These are phyloP conservation scores for Nephrotoma guestfalica DNA, from an alignment of 2,888 invertebrate genomes.

Conservation along the genomic window DNA sequence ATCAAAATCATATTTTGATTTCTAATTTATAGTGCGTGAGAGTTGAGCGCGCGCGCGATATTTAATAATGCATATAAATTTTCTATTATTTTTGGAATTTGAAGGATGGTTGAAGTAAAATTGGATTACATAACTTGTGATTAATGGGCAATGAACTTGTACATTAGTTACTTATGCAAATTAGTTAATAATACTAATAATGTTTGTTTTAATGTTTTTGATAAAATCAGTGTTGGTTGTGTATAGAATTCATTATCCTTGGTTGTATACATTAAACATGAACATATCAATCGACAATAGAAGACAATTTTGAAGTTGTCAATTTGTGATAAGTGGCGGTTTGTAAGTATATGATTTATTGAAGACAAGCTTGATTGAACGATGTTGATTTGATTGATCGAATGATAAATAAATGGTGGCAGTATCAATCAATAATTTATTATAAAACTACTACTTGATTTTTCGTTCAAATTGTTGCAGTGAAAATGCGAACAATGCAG, in stretches of 20 bases:
- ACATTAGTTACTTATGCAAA: not conserved
- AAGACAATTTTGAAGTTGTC: not conserved
- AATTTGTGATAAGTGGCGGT: not conserved
- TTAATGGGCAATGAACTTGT: not conserved
- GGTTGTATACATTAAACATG: not conserved
- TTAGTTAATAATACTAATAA: not conserved
- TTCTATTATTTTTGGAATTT: not conserved
- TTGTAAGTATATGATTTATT: not conserved
- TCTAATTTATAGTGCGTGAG: not conserved
- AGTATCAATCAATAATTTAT: no score
- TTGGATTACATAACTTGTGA: not conserved
- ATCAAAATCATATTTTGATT: not conserved
- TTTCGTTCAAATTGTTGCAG: no score
- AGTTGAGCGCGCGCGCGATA: not conserved
- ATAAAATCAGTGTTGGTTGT: not conserved
- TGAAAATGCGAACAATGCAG: no score
- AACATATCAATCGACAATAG: not conserved
- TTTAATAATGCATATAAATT: not conserved
- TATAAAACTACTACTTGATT: no score
- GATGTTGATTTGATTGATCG: not conserved
- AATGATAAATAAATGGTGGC: no score
- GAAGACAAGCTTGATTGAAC: not conserved
- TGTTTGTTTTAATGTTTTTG: not conserved
- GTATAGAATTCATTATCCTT: not conserved
- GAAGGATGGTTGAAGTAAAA: not conserved